Conservation (phyloP, 2,113 vertebrate genomes). For the Isurus oxyrinchus region DNA sequence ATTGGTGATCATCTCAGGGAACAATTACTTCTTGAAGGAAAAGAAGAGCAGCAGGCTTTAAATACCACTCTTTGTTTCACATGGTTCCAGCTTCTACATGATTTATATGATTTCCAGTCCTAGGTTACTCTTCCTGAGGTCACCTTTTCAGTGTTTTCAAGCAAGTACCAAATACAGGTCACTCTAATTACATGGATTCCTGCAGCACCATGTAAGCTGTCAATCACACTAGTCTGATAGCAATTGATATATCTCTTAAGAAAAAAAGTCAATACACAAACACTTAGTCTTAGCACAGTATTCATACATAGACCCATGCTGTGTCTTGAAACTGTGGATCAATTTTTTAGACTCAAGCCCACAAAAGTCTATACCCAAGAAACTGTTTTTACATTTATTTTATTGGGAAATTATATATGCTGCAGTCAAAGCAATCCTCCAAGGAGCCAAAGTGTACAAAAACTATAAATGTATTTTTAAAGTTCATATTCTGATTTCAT, state of each 20-base stretch:
- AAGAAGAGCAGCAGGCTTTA: background rate
- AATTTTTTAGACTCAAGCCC: background rate
- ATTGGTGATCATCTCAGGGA: background rate
- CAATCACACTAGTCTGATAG: background rate
- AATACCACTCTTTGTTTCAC: background rate
- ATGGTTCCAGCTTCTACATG: background rate
- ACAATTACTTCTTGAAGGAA: background rate
- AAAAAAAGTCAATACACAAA: conserved; percentile 12
- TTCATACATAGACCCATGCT: background rate
- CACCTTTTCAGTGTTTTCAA: background rate
- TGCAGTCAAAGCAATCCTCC: background rate
- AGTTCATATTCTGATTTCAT: conserved; percentile 16
- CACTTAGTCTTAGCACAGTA: background rate
- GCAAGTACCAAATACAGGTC: background rate
- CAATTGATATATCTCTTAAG: background rate
- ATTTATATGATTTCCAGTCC: background rate
- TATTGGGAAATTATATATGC: background rate
- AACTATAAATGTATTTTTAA: background rate
- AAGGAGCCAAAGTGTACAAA: background rate
- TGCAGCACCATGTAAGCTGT: background rate
- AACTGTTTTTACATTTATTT: background rate
- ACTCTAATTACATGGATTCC: background rate
- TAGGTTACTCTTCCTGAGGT: background rate
- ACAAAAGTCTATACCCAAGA: background rate
- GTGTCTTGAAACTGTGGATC: background rate